Evolutionary conservation across 2,797 vertebrate genomes (phyloP), one percentile per base, ranked within the genome.

Genomic region (Ctenosaura bakeri): DNA sequence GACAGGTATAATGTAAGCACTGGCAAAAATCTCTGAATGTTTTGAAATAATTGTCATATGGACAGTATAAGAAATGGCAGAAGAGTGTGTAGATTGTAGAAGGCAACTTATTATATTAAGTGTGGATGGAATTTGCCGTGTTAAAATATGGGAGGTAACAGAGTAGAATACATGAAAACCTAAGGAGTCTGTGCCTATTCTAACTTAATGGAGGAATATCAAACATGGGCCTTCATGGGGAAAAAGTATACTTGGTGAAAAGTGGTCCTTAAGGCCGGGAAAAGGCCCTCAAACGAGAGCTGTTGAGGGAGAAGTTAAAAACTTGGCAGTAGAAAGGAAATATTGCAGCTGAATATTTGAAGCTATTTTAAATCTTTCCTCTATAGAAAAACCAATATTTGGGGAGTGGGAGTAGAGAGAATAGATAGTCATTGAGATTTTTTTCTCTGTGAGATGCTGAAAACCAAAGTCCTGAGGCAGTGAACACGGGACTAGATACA

Each of bases 1-100:
- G 97, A 98, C 97, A 98, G 97, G 97, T 97, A 98, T 96, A 97
- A 97, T 96, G 96, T 95, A 96, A 97, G 97, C 95, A 94, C 94
- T 96, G 95, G 95, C 97, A 94, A 97, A 97, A 97, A 94, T 97
- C 94, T 95, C 90, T 83, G 92, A 88, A 92, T 94, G 83, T 95
- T 97, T 96, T 95, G 91, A 94, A 91, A 90, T 96, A 95, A 95
- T 95, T 96, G 92, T 96, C 29, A 62, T 88, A 95, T 89, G 94
- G 96, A 96, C 94, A 93, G 94, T 95, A 92, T 91, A 95, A 92
- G 91, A 95, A 95, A 92, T 90, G 73, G 92, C 29, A 94, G 94
- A 95, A 91, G 93, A 94, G 91, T 6, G n/a, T 94, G 81, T 85
- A 52, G 92, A n/a, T 89, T 90, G n/a, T 78, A 4, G 35, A 87